Evolutionary conservation across 30 jellyfish, hydroid and myxozoan species (phyloP).

Genomic region (Turritopsis rubra): DNA sequence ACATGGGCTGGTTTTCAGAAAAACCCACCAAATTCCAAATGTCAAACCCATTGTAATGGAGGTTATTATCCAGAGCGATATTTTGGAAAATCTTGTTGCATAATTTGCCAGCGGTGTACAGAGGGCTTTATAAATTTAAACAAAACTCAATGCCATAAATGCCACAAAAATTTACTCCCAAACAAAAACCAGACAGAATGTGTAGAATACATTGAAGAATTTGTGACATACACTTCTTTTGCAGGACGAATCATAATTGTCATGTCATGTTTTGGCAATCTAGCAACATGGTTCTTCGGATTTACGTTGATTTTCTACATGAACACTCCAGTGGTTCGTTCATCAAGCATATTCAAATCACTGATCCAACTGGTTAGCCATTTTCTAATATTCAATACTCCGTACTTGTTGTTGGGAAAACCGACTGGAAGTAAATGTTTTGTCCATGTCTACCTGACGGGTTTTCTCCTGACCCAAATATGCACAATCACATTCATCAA

Average conservation of each 20-base stretch:
- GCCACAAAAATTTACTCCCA: not conserved
- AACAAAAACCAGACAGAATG: conserved; percentile 11
- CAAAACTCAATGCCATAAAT: not conserved
- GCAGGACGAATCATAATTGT: not conserved
- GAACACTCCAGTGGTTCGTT: conserved; percentile 9
- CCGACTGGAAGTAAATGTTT: not conserved
- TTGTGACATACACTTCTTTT: not conserved
- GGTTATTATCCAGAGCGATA: not conserved
- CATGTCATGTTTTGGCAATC: not conserved
- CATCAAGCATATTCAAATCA: not conserved
- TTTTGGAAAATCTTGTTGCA: conserved; percentile 9
- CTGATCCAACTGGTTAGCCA: not conserved
- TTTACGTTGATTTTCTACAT: not conserved
- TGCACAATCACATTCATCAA: not conserved
- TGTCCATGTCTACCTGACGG: not conserved
- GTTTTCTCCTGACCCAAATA: not conserved
- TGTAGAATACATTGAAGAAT: not conserved
- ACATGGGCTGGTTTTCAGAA: conserved; percentile 8
- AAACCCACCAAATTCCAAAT: not conserved
- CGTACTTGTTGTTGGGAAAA: not conserved
- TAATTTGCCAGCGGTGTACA: not conserved
- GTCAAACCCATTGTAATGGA: not conserved
- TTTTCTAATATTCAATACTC: not conserved
- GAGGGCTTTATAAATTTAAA: not conserved
- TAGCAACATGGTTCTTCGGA: not conserved